A percentile compares a stretch with the other conserved stretches of the same genome.
phyloP scores from a whole-genome alignment of 2,113 vertebrate genomes.

The Mugil cephalus region DNA sequence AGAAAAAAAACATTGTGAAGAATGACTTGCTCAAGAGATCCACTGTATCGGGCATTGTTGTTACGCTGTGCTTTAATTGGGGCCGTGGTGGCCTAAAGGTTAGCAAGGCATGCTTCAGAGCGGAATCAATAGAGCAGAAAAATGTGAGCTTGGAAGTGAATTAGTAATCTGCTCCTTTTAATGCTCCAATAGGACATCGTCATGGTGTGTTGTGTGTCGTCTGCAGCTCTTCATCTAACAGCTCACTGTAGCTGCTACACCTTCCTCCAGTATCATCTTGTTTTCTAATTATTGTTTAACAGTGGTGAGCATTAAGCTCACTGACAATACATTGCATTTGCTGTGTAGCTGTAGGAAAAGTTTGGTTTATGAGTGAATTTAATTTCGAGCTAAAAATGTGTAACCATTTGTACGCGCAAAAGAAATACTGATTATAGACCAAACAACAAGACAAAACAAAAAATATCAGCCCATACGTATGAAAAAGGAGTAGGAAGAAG shows the following conservation, averaged over 20 bases:
- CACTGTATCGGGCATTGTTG: constrained; percentile 40
- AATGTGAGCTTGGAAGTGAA: constrained; percentile 25
- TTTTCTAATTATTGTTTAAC: no score
- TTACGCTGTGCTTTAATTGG: constrained; percentile 57
- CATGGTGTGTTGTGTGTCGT: not conserved
- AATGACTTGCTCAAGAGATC: constrained; percentile 43
- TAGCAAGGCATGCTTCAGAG: constrained; percentile 35
- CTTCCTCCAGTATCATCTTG: no score
- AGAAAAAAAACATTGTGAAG: constrained; percentile 49
- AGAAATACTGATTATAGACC: no score
- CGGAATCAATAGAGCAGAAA: constrained; percentile 35
- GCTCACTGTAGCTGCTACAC: not conserved
- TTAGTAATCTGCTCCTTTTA: constrained; percentile 40
- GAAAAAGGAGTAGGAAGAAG: no score
- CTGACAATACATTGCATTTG: no score
- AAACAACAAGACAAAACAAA: no score
- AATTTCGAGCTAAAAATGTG: no score
- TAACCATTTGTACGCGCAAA: no score
- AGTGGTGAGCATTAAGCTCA: no score
- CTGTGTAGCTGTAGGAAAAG: no score
- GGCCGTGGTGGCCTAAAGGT: constrained; percentile 45
- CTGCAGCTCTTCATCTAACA: constrained; percentile 15
- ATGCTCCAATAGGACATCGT: constrained; percentile 34
- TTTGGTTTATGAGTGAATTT: no score
- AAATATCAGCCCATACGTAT: no score